Evolutionary conservation across 2,797 vertebrate genomes (phyloP).

Genomic region (Phoebastria nigripes): DNA sequence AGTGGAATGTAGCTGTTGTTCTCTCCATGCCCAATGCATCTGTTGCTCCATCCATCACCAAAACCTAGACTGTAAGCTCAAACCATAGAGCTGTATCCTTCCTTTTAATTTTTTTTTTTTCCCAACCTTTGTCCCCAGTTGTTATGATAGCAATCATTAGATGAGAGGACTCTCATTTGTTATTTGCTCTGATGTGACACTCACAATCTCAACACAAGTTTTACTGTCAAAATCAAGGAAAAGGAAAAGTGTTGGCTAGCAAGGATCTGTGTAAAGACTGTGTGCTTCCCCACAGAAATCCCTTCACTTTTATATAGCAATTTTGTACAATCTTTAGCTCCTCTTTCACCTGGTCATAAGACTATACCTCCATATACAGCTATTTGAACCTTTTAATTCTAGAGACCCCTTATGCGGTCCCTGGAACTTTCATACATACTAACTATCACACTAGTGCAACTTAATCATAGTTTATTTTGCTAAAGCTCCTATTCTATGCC

Average conservation of each 20-base stretch:
- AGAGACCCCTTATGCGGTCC: background rate
- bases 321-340: background rate
- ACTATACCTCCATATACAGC: fast-evolving
- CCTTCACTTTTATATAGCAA: background rate
- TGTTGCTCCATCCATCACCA: background rate
- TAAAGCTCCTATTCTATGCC: background rate
- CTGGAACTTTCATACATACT: background rate
- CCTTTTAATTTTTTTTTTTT: background rate
- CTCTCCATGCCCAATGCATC: background rate
- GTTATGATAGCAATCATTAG: background rate
- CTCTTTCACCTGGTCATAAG: background rate
- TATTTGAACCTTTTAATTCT: background rate
- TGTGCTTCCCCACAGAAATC: background rate
- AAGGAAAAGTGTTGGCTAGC: background rate
- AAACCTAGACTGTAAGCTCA: background rate
- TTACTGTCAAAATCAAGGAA: background rate
- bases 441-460: background rate
- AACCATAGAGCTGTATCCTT: background rate
- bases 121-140: background rate
- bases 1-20: background rate
- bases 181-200: background rate
- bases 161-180: background rate
- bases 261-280: background rate
- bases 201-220: background rate
- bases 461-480: background rate